Evolutionary conservation across 2,888 invertebrate genomes (phyloP), one percentile per base, ranked within the genome.

Genomic region (Neoascia interrupta): DNA sequence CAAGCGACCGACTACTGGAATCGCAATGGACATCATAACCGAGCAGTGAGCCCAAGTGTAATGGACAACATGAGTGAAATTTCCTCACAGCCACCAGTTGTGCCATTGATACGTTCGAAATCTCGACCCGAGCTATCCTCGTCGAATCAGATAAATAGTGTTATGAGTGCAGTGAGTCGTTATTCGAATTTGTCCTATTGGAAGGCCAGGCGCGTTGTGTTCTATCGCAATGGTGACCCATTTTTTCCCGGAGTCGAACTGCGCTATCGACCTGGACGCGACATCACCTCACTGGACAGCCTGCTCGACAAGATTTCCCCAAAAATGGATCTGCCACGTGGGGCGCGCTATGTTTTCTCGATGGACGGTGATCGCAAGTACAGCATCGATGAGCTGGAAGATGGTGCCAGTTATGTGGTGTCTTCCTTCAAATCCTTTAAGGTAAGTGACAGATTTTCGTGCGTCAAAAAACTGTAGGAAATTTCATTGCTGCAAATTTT

Each of bases 161-260:
- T 84, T 19, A 83, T 89, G 88, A 87, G 91, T 89, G 91, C 92
- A 83, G 90, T 86, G 49, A 90, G 89, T 86, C 88, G 93, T 83
- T 95, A 95, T 88, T 93, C 92, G 81, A 95, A 95, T 87, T 91
- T 95, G 54, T 95, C 95, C 81, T 96, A 94, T 86, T 96, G 96
- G 96, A 93, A 94, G 84, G 95, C 96, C 0, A 90, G 96, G 70
- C 90, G 96, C 54, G 95, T 97, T 68, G 93, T 95, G 1, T 97
- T 98, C 89, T 97, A 95, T 90, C 93, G 96, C 86, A 98, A 97
- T 91, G 97, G 97, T 2, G 97, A 97, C 86, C 95, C 96, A 0
- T 96, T 96, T 86, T 96, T 95, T 86, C 96, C 95, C 11, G 97
- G 97, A 0, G 92, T 96, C 31, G 96, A 96, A 88, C 93, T 95